Base-by-base conservation (phyloP, 2,797 vertebrate genomes). In the Alectoris magna region DNA sequence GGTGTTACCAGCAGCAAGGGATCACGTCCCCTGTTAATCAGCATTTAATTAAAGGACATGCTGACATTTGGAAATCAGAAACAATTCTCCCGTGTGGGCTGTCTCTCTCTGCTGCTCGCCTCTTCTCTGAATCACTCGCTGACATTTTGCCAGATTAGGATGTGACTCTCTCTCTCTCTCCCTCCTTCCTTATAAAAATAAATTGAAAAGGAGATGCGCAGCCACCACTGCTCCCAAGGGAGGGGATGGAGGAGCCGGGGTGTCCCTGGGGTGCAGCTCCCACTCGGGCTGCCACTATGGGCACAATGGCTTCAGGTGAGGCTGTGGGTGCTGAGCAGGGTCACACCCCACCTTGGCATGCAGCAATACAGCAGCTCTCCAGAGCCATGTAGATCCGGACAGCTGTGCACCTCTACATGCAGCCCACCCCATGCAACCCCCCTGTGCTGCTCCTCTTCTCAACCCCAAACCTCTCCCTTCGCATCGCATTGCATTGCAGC, bases 11-110 rank as follows among this genome's bases (percentile, higher is more conserved):
- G 94, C 73, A 70, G 67, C 93, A 29, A 68, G 93, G 94, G 95
- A 94, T 95, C 90, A 66, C 31, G 69, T 96, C 95, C 93, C 95
- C 36, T 83, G 93, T 94, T 97, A 97, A 97, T 97, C 96, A 96
- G 94, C 91, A 71, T 96, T 97, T 97, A 97, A 97, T 97, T 96
- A 97, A 97, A 96, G 94, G 96, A 97, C 96, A 95, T 93, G 93
- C 94, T 97, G 96, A 97, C 96, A 97, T 97, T 96, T 97, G 94
- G 96, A 96, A 96, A 97, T 93, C 89, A 97, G 96, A 96, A 95
- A 56, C 94, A 68, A 91, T 64, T 91, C 95, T 96, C 94, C 94
- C 82, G 90, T 96, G 96, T 96, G 91, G 95, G 96, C 94, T 94
- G 95, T 84, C 91, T 96, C 92, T 88, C 91, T 87, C 80, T 79